A percentile compares a stretch with the other conserved stretches of the same genome.
Evolutionary conservation across 2,113 vertebrate species (phyloP).

Genomic region (Calonectris borealis): DNA sequence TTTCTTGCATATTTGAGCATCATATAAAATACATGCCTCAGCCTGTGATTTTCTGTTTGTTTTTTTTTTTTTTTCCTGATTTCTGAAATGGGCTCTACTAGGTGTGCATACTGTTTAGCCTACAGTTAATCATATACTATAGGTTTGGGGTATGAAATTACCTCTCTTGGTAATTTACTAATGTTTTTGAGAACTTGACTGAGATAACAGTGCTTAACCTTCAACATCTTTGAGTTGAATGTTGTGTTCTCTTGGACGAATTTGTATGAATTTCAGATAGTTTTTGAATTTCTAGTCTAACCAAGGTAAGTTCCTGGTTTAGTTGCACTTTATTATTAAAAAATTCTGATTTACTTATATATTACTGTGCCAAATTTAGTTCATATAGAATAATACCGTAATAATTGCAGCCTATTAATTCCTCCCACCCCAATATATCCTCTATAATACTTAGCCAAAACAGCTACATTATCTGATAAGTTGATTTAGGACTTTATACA

Average conservation of each 20-base stretch:
- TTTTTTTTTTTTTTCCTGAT: neutral
- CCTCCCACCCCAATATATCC: slow-evolving; percentile 6
- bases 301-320: neutral
- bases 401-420: slow-evolving; percentile 33
- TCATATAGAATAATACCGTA: neutral
- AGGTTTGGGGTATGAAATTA: neutral
- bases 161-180: neutral
- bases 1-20: neutral
- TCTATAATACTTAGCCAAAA: slow-evolving; percentile 46
- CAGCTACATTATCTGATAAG: slow-evolving; percentile 59
- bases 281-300: neutral
- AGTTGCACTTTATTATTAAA: slow-evolving; percentile 4
- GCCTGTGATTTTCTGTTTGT: neutral
- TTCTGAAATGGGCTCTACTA: neutral
- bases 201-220: neutral
- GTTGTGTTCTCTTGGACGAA: neutral
- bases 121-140: neutral
- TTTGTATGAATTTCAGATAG: neutral
- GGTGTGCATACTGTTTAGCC: neutral
- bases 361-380: slow-evolving; percentile 19
- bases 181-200: neutral
- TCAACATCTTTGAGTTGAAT: neutral
- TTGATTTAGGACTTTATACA: slow-evolving; percentile 67
- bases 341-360: slow-evolving; percentile 31
- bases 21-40: neutral